Percentiles rank a stretch among this genome's conserved stretches.
These are phyloP conservation scores for Philopedon plagiatum DNA, from an alignment of 2,888 invertebrate genomes.

Conservation along the genomic window DNA sequence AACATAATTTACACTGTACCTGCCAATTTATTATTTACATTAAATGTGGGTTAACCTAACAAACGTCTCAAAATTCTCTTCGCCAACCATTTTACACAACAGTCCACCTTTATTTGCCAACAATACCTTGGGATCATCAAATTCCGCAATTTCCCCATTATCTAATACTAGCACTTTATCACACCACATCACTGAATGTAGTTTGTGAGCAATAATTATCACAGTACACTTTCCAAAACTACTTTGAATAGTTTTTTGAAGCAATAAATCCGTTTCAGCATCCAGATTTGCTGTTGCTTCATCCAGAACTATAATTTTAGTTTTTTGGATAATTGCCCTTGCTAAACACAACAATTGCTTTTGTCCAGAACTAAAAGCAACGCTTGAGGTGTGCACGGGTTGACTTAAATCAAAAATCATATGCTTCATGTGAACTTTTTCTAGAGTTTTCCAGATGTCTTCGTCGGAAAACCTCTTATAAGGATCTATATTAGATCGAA, in stretches of 20 bases:
- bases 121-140: conserved; percentile 80
- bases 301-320: conserved; percentile 67
- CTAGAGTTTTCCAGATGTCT: conserved; percentile 83
- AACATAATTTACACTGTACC: not conserved
- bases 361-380: conserved; percentile 68
- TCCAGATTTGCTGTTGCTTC: conserved; percentile 90
- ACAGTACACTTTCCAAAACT: conserved; percentile 85
- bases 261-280: conserved; percentile 82
- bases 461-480: conserved; percentile 84
- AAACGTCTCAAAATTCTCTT: conserved; percentile 69
- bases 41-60: conserved; percentile 16
- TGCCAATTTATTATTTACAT: not conserved
- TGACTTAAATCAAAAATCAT: conserved; percentile 65
- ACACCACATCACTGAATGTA: conserved; percentile 89
- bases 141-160: conserved; percentile 82
- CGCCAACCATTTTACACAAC: conserved; percentile 77
- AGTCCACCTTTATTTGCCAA: conserved; percentile 72
- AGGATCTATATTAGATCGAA: conserved; percentile 92
- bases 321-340: conserved; percentile 72
- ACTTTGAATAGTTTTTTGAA: conserved; percentile 82
- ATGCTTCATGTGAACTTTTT: conserved; percentile 84
- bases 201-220: conserved; percentile 85
- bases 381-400: conserved; percentile 62
- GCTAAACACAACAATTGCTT: conserved; percentile 80
- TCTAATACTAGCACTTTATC: conserved; percentile 85